Percentiles rank a stretch among this genome's conserved stretches.
Evolutionary conservation across 2,113 vertebrate genomes (phyloP).

Genomic region (Ranitomeya imitator): DNA sequence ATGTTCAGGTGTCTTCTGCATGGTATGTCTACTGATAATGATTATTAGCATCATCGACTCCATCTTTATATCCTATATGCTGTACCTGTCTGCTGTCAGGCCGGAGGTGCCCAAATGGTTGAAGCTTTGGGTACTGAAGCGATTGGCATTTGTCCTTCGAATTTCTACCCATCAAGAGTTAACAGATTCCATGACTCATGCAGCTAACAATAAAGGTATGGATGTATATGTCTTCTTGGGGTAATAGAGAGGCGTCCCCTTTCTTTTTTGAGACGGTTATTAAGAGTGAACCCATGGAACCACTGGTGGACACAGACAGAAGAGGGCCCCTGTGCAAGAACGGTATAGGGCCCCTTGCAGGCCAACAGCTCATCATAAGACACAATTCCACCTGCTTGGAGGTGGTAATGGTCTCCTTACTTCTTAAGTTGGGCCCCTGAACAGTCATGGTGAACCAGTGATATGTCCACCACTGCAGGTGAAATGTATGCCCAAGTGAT

Average conservation of each 20-base stretch:
- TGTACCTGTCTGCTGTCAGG: constrained; percentile 34
- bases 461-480: not conserved
- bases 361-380: no score
- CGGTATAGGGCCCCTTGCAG: no score
- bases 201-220: constrained; percentile 7
- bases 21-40: constrained; percentile 51
- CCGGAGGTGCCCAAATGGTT: constrained; percentile 24
- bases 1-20: constrained; percentile 47
- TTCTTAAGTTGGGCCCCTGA: no score
- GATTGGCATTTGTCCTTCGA: constrained; percentile 27
- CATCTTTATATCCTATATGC: constrained; percentile 54
- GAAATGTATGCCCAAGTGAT: not conserved
- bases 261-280: not conserved
- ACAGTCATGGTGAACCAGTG: no score
- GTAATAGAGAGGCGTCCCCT: not conserved
- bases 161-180: not conserved
- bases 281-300: not conserved
- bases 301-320: no score
- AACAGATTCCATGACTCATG: not conserved
- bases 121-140: constrained; percentile 47
- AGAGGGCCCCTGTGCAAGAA: no score
- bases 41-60: constrained; percentile 51
- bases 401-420: no score
- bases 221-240: not conserved
- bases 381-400: no score